A percentile compares a stretch with the other conserved stretches of the same genome.
Evolutionary conservation across 2,113 vertebrate genomes (phyloP).

Genomic region (Ellobius talpinus): DNA sequence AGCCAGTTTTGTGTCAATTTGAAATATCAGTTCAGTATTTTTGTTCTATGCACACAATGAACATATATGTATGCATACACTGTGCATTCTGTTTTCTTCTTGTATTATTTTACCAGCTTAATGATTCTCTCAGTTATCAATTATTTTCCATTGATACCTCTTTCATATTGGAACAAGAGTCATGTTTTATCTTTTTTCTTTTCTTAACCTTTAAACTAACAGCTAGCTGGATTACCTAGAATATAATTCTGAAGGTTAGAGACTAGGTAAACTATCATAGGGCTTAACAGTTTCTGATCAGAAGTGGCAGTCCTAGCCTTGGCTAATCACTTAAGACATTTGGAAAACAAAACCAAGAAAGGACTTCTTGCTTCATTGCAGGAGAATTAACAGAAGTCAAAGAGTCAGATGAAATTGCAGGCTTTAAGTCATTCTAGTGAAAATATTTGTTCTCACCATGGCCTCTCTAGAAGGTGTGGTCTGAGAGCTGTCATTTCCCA

Average conservation of each 20-base stretch:
- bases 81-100: background rate
- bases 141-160: background rate
- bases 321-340: background rate
- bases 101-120: background rate
- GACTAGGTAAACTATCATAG: background rate
- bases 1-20: background rate
- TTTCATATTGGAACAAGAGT: background rate
- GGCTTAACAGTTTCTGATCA: background rate
- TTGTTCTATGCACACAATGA: background rate
- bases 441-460: background rate
- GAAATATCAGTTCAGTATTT: background rate
- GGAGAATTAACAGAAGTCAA: background rate
- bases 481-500: background rate
- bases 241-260: background rate
- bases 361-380: background rate
- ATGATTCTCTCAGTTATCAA: background rate
- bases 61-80: background rate
- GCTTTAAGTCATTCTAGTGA: background rate
- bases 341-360: background rate
- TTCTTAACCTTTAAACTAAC: background rate
- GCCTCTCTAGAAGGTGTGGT: background rate
- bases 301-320: background rate
- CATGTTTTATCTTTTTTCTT: background rate
- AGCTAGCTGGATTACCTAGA: background rate
- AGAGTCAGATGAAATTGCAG: background rate